Percentiles rank a stretch among this genome's conserved stretches.
Conservation (phyloP, 2,888 invertebrate species). For the Hydropsyche betteni region DNA sequence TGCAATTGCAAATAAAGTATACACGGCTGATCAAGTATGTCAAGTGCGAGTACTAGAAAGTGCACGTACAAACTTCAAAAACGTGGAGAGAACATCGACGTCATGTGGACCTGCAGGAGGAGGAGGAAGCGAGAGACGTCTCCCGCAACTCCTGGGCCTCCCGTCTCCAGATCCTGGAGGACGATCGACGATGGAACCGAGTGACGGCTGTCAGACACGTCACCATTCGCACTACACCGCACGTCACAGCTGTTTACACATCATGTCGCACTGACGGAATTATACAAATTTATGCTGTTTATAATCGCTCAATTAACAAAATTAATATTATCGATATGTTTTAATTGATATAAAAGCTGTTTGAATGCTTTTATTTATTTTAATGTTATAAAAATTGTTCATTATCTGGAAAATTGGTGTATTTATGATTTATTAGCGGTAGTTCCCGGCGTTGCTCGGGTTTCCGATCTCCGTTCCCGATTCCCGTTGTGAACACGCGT, state of each 20-base stretch:
- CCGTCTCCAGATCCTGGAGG: neutral
- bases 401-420: no score
- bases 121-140: neutral
- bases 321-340: no score
- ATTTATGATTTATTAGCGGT: no score
- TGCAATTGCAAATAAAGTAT: conserved; percentile 2
- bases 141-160: neutral
- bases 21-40: neutral
- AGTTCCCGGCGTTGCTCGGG: no score
- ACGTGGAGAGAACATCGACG: conserved; percentile 1
- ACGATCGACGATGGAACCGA: neutral
- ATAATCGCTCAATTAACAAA: no score
- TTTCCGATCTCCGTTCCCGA: no score
- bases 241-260: conserved; percentile 1
- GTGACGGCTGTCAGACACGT: neutral
- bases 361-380: no score
- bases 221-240: neutral
- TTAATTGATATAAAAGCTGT: no score
- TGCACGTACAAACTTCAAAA: conserved; percentile 9
- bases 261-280: neutral
- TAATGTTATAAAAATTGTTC: no score
- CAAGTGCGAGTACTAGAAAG: neutral
- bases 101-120: neutral
- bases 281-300: no score
- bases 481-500: no score